Evolutionary conservation across 2,888 invertebrate genomes (phyloP), one percentile per base, ranked within the genome.

Genomic region (Hydroisotoma schaefferi): DNA sequence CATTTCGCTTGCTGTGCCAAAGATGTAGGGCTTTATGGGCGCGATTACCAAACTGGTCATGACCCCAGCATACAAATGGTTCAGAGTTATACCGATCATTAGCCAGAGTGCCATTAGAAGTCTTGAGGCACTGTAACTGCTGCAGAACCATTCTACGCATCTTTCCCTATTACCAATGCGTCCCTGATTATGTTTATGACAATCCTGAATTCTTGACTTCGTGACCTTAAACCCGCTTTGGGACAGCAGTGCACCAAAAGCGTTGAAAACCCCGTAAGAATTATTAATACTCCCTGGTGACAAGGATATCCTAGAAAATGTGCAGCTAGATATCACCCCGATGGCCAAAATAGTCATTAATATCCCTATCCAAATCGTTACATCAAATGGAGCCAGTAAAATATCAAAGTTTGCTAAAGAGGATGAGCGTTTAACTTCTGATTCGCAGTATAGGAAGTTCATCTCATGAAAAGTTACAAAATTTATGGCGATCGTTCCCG

Each of bases 381-480:
- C 37, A 22, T 56, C 52, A 52, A 61, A 53, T 1, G 61, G 56
- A 29, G 44, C 28, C 1, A 60, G 47, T 26, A 60, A 18, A 15
- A 56, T 12, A 6, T 26, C 1, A 2, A 55, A 27, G 3, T 56
- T 44, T n/a, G n/a, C n/a, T n/a, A n/a, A n/a, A 12, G 51, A 4
- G 27, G 55, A 25, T 18, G 23, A 44, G 8, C n/a, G 12, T 18
- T 60, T 29, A 4, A 51, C 2, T 44, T 52, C 46, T 28, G 38
- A 22, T n/a, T 52, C 60, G 23, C 60, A 60, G 46, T 60, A 60
- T 1, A 59, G 55, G 40, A 59, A 59, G 27, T 59, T 60, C 23
- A n/a, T n/a, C n/a, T n/a, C n/a, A n/a, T n/a, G n/a, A n/a, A n/a
- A n/a, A n/a, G n/a, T n/a, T n/a, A n/a, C n/a, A n/a, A 59, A 55